These are phyloP conservation scores for Cheilosia vernalis DNA, from an alignment of 2,888 invertebrate genomes.

Conservation along the genomic window DNA sequence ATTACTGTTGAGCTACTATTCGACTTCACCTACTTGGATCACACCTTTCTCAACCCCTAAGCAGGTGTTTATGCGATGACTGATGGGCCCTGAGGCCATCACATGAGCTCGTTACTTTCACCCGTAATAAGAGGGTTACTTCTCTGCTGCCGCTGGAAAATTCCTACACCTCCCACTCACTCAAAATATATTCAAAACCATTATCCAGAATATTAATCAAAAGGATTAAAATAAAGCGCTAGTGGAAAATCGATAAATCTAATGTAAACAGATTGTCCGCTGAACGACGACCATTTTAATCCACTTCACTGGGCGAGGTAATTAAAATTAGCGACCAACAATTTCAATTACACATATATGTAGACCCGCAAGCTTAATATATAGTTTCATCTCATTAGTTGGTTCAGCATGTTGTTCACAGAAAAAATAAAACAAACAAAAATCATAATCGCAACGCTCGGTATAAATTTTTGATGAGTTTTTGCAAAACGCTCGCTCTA, in stretches of 20 bases:
- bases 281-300: constrained; percentile 35
- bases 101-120: constrained; percentile 42
- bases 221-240: constrained; percentile 63
- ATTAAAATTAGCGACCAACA: constrained; percentile 55
- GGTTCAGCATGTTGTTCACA: constrained; percentile 8
- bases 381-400: constrained; percentile 32
- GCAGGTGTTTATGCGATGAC: constrained; percentile 76
- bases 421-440: constrained; percentile 9
- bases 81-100: constrained; percentile 71
- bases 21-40: neutral
- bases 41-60: constrained; percentile 16
- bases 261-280: constrained; percentile 71
- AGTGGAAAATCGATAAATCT: constrained; percentile 62
- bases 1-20: neutral
- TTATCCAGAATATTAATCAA: constrained; percentile 43
- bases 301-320: constrained; percentile 25
- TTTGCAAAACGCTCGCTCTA: constrained; percentile 69
- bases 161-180: neutral
- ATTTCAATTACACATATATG: constrained; percentile 39
- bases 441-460: constrained; percentile 61
- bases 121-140: constrained; percentile 7
- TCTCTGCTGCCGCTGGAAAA: constrained; percentile 14
- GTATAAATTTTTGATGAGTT: constrained; percentile 68
- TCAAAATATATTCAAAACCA: neutral
- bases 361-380: constrained; percentile 10